Evolutionary conservation across 2,113 vertebrate genomes (phyloP).

Genomic region (Ardeotis arabs): DNA sequence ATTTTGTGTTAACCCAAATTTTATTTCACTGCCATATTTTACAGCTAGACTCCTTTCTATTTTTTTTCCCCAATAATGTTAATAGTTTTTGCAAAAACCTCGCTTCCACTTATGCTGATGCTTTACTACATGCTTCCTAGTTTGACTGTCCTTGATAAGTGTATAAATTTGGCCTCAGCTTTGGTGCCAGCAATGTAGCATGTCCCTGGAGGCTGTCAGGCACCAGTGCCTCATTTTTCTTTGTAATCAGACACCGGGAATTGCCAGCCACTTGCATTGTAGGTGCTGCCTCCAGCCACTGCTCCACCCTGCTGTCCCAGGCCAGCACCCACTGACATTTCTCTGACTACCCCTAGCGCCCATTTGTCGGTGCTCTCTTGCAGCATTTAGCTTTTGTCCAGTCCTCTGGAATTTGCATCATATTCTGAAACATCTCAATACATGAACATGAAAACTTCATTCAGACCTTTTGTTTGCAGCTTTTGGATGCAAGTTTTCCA

Average conservation of each 20-base stretch:
- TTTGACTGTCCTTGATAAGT: background rate
- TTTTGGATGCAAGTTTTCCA: background rate
- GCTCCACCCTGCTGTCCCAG: background rate
- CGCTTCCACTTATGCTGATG: background rate
- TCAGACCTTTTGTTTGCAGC: background rate
- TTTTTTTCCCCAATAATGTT: background rate
- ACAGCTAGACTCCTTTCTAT: background rate
- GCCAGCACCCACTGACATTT: background rate
- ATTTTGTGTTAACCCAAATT: background rate
- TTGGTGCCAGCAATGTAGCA: background rate
- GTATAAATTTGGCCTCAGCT: background rate
- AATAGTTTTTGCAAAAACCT: background rate
- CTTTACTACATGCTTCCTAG: background rate
- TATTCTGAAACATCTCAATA: background rate
- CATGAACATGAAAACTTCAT: background rate
- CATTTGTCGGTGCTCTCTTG: background rate
- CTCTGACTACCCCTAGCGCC: background rate
- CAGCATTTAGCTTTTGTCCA: background rate
- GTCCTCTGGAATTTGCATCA: background rate
- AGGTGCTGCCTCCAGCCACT: background rate
- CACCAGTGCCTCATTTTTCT: background rate
- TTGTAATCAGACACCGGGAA: rapidly evolving
- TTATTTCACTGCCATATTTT: background rate
- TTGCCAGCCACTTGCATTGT: background rate
- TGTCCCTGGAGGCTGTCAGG: background rate